phyloP scores from a whole-genome alignment of 2,888 invertebrate species.

The Copidosoma aretas region DNA sequence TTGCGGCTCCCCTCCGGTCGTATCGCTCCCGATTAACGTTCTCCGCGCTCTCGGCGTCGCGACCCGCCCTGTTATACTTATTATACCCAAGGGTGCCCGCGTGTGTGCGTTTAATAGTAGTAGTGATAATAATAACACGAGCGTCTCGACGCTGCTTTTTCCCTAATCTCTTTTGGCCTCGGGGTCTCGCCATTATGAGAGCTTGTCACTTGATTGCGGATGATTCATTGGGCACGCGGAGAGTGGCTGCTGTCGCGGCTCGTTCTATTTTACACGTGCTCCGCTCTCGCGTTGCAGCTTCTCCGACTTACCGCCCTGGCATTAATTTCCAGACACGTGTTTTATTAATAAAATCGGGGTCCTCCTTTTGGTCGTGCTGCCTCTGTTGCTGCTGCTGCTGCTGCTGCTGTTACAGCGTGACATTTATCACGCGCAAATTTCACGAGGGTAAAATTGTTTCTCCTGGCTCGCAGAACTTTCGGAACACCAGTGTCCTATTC shows the following conservation, averaged over 20 bases:
- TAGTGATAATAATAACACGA: no score
- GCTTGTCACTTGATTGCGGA: constrained; percentile 1
- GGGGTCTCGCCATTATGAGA: background rate
- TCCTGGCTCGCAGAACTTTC: no score
- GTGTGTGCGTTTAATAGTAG: no score
- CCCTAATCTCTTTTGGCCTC: background rate
- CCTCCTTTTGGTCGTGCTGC: background rate
- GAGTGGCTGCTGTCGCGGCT: background rate
- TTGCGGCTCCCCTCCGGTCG: background rate
- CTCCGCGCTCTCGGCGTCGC: background rate
- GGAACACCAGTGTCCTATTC: no score
- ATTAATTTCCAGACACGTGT: background rate
- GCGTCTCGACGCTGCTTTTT: background rate
- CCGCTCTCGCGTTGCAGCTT: no score
- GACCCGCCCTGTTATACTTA: background rate
- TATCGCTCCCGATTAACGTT: constrained; percentile 12
- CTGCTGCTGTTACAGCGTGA: no score
- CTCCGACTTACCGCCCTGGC: background rate
- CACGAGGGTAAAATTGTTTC: no score
- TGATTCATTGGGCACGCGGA: background rate
- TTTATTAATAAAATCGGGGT: background rate
- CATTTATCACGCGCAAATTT: no score
- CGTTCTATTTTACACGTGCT: no score
- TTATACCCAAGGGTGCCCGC: no score
- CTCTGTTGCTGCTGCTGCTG: background rate